phyloP scores from a whole-genome alignment of 2,888 invertebrate species.

The Pheosia tremula region DNA sequence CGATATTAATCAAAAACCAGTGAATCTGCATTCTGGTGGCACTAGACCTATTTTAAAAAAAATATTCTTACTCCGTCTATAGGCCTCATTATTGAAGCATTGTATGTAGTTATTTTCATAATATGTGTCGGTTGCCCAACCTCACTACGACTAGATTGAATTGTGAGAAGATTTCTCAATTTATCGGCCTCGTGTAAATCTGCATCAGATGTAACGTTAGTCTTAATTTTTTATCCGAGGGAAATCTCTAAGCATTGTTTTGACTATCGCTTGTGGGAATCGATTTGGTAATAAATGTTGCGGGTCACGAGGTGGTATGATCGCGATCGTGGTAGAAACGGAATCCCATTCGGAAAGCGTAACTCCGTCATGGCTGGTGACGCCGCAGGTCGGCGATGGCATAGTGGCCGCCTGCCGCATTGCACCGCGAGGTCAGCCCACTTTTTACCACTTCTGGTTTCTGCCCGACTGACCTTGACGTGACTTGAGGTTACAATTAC shows the following conservation, averaged over 20 bases:
- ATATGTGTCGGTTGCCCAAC: conserved; percentile 44
- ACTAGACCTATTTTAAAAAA: conserved; percentile 17
- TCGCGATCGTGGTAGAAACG: conserved; percentile 22
- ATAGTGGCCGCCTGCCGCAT: conserved; percentile 51
- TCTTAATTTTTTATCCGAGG: conserved; percentile 20
- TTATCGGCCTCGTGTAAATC: conserved; percentile 30
- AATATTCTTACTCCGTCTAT: conserved; percentile 14
- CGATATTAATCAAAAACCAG: too few relatives aligned
- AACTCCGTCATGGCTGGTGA: conserved; percentile 31
- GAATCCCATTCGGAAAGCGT: conserved; percentile 40
- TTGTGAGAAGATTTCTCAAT: conserved; percentile 57
- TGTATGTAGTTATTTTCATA: conserved; percentile 19
- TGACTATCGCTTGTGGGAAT: conserved; percentile 32
- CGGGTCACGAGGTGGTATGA: conserved; percentile 21
- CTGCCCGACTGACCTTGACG: conserved; percentile 69
- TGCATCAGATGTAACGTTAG: conserved; percentile 24
- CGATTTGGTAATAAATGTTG: conserved; percentile 20
- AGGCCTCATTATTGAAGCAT: conserved; percentile 12
- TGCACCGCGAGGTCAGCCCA: conserved; percentile 68
- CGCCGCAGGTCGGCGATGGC: conserved; percentile 21
- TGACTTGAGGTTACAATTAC: conserved; percentile 70
- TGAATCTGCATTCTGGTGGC: too few relatives aligned
- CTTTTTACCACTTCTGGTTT: conserved; percentile 73
- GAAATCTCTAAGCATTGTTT: conserved; percentile 25
- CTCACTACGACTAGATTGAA: conserved; percentile 41